A percentile compares a stretch with the other conserved stretches of the same genome.
phyloP scores from a whole-genome alignment of 2,888 invertebrate species.

The Leistus spinibarbis region DNA sequence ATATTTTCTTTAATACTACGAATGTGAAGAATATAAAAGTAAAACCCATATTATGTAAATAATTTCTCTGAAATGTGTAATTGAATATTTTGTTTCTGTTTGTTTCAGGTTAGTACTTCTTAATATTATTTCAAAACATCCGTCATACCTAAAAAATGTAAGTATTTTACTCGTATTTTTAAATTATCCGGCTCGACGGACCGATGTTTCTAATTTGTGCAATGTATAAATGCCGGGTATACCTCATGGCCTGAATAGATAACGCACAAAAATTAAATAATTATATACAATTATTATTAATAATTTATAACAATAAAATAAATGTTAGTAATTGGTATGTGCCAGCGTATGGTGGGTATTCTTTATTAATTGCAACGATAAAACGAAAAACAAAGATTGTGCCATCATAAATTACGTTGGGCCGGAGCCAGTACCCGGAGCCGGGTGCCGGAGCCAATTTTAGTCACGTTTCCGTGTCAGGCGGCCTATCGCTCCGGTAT shows the following conservation, averaged over 20 bases:
- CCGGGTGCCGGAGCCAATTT: slow-evolving; percentile 19
- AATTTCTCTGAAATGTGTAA: neutral
- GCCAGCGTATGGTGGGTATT: slow-evolving; percentile 14
- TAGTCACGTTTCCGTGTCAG: slow-evolving; percentile 23
- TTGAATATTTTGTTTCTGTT: neutral
- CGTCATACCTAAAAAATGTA: no score
- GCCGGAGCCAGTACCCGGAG: neutral
- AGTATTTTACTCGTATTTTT: no score
- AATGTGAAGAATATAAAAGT: no score
- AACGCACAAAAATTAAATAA: no score
- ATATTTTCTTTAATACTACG: no score
- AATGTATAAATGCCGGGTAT: no score
- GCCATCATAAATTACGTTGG: neutral
- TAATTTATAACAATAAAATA: neutral
- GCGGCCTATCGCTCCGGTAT: slow-evolving; percentile 9
- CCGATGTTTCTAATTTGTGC: no score
- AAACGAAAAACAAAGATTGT: slow-evolving; percentile 16
- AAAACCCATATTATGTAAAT: no score
- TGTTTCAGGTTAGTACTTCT: neutral
- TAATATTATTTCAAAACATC: no score
- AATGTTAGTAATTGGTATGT: neutral
- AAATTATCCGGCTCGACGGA: no score
- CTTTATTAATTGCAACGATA: slow-evolving; percentile 31
- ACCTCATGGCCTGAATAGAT: no score
- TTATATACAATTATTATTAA: no score